These are phyloP conservation scores for Amphipyra tragopoginis DNA, from an alignment of 2,888 invertebrate species.

Conservation along the genomic window DNA sequence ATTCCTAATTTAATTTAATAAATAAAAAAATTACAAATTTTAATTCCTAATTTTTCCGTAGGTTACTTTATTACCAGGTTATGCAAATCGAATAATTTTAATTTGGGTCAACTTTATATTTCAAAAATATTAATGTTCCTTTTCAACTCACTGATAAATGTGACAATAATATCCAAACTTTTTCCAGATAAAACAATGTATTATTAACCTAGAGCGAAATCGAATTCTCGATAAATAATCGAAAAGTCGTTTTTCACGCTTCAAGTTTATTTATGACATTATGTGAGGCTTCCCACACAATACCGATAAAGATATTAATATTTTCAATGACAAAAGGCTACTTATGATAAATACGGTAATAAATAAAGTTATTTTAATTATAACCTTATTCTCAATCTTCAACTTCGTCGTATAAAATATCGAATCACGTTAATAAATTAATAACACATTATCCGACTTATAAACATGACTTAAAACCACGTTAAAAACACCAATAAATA, in stretches of 20 bases:
- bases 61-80: not conserved
- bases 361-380: not conserved
- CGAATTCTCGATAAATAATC: no score
- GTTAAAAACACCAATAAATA: not conserved
- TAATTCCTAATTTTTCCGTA: no score
- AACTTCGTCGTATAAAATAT: not conserved
- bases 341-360: not conserved
- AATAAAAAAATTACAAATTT: no score
- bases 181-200: no score
- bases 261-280: not conserved
- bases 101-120: no score
- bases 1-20: no score
- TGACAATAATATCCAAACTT: not conserved
- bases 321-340: not conserved
- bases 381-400: not conserved
- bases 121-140: no score
- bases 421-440: not conserved
- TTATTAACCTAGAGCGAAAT: no score
- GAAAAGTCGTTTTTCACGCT: not conserved
- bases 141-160: not conserved
- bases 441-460: constrained; percentile 16
- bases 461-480: not conserved
- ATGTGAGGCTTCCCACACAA: not conserved
- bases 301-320: not conserved
- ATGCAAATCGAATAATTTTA: no score